These are phyloP conservation scores for Heliothis virescens DNA, from an alignment of 1,140 invertebrate species.

Conservation along the genomic window DNA sequence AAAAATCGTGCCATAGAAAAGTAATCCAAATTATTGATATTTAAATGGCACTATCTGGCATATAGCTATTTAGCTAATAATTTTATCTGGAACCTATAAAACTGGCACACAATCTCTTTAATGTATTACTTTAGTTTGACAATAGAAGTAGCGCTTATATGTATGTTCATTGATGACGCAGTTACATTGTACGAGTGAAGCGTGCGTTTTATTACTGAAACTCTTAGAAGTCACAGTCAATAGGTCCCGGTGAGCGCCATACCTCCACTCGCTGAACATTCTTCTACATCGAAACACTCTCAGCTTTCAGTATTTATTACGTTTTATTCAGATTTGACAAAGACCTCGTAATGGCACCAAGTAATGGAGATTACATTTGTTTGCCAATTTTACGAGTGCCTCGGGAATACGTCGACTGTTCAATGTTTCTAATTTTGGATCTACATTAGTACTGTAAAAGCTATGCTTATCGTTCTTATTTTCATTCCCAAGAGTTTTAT, in stretches of 20 bases:
- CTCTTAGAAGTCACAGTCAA: neutral
- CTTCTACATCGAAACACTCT: neutral
- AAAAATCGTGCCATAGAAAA: too few species aligned
- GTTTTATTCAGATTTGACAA: neutral
- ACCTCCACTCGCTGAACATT: neutral
- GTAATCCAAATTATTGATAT: too few species aligned
- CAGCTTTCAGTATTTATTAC: neutral
- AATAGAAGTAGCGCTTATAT: neutral
- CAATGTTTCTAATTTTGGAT: slow-evolving; percentile 3
- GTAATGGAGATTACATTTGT: neutral
- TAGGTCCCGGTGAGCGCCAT: neutral
- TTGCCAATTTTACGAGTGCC: neutral
- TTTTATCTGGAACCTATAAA: too few species aligned
- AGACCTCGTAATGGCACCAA: neutral
- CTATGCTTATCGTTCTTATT: neutral
- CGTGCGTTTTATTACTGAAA: neutral
- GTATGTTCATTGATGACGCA: neutral
- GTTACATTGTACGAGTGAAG: neutral
- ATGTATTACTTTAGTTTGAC: too few species aligned
- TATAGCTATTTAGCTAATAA: too few species aligned
- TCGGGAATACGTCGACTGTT: too few species aligned
- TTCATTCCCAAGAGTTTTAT: neutral
- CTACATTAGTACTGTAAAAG: slow-evolving; percentile 6
- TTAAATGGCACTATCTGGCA: too few species aligned
- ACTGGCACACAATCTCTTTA: too few species aligned